Evolutionary conservation across 2,888 invertebrate species (phyloP).

Genomic region (Oeneis ivallda): DNA sequence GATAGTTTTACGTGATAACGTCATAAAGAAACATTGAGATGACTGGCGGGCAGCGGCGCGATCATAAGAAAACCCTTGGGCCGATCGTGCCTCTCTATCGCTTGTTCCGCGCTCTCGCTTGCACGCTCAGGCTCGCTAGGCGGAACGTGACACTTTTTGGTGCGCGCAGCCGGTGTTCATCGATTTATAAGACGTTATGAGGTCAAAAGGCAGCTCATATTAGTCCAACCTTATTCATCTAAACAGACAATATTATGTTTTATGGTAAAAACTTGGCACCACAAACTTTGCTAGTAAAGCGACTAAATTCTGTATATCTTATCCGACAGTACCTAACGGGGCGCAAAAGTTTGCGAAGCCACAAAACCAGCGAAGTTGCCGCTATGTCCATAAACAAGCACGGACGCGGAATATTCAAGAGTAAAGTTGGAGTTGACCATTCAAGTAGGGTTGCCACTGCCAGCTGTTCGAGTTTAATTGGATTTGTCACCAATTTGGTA

Average conservation of each 20-base stretch:
- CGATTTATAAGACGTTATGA: too few species aligned
- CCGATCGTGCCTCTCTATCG: too few species aligned
- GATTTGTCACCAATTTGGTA: not conserved
- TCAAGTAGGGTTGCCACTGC: constrained; percentile 16
- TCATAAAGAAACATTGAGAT: too few species aligned
- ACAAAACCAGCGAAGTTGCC: constrained; percentile 64
- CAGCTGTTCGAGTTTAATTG: constrained; percentile 28
- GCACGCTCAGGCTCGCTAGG: too few species aligned
- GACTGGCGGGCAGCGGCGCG: too few species aligned
- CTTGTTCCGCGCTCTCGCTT: too few species aligned
- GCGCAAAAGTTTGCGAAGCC: constrained; percentile 67
- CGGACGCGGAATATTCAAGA: constrained; percentile 75
- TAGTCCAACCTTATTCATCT: constrained; percentile 9
- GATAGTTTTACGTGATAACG: too few species aligned
- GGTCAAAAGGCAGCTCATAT: too few species aligned
- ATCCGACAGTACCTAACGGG: constrained; percentile 61
- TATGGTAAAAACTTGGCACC: constrained; percentile 36
- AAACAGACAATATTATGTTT: constrained; percentile 30
- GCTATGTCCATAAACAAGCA: constrained; percentile 70
- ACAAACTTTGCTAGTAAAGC: constrained; percentile 37
- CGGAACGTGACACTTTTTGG: too few species aligned
- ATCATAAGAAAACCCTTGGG: too few species aligned
- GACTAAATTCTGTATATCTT: constrained; percentile 60
- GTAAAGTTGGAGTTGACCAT: constrained; percentile 63
- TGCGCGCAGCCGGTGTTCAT: too few species aligned